phyloP scores from a whole-genome alignment of 2,888 invertebrate species.

The Chromoteleia sp. region DNA sequence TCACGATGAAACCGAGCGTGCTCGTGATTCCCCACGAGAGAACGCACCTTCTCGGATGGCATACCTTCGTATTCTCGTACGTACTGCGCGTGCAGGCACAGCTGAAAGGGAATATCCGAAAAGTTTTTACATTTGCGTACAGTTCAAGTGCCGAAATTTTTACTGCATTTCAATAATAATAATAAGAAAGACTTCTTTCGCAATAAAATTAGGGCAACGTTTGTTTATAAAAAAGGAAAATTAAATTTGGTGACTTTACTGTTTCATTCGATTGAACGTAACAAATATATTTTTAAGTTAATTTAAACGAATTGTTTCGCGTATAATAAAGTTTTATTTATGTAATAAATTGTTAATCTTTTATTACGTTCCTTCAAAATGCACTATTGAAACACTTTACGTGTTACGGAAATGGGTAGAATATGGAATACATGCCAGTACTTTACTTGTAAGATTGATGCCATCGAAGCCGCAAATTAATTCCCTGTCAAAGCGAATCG shows the following conservation, averaged over 20 bases:
- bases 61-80: slow-evolving; percentile 51
- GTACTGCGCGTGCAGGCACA: slow-evolving; percentile 17
- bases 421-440: slow-evolving; percentile 55
- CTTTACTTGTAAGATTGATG: slow-evolving; percentile 59
- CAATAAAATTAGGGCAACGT: too few species aligned
- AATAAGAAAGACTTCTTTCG: too few species aligned
- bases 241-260: too few species aligned
- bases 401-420: slow-evolving; percentile 44
- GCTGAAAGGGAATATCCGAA: slow-evolving; percentile 18
- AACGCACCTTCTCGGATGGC: slow-evolving; percentile 74
- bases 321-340: neutral
- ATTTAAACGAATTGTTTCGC: neutral
- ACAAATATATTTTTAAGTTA: neutral
- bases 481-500: slow-evolving; percentile 67
- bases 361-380: slow-evolving; percentile 26
- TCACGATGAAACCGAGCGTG: slow-evolving; percentile 71
- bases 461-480: slow-evolving; percentile 65
- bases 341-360: slow-evolving; percentile 5
- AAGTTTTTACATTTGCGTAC: slow-evolving; percentile 19
- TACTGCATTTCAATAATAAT: slow-evolving; percentile 15
- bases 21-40: slow-evolving; percentile 77
- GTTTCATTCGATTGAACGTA: neutral
- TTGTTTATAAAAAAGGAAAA: too few species aligned
- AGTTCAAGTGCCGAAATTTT: slow-evolving; percentile 19
- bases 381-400: slow-evolving; percentile 44